Evolutionary conservation across 2,888 invertebrate species (phyloP), one percentile per base, ranked within the genome.

Genomic region (Vesta saturnalis): DNA sequence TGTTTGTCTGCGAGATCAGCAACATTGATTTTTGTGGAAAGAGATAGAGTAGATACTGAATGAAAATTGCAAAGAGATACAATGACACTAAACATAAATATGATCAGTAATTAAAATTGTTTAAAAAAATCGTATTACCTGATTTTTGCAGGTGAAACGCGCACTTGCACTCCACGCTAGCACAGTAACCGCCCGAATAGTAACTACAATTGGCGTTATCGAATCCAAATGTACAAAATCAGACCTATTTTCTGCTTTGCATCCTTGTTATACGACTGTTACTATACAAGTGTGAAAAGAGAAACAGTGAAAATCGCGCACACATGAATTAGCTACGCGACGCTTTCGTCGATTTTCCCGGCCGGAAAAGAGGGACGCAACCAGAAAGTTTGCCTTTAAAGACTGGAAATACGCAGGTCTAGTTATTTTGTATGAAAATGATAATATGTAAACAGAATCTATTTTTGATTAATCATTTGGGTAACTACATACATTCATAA

Each of bases 61-160:
- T 23, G 23, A 3, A n/a, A n/a, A n/a, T n/a, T n/a, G n/a, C n/a
- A n/a, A n/a, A 30, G 5, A 30, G 10, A 30, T 6, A 30, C 30
- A 30, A 30, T 30, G 10, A 30, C n/a, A n/a, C n/a, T n/a, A n/a
- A n/a, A n/a, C n/a, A n/a, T n/a, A n/a, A n/a, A n/a, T n/a, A n/a
- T n/a, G n/a, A n/a, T n/a, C n/a, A n/a, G n/a, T n/a, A n/a, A n/a
- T n/a, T n/a, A n/a, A n/a, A n/a, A n/a, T n/a, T n/a, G n/a, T n/a
- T n/a, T n/a, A n/a, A 52, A 52, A 12, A 63, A 30, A 47, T 63
- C 63, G 63, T 60, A 52, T 52, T 63, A 68, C 68, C 68, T 68
- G 64, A 60, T 49, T 64, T 68, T 64, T 68, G 68, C 68, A 64
- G 68, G 64, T 64, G 68, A 68, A 68, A 68, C 68, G 64, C n/a